Evolutionary conservation across 2,113 vertebrate genomes (phyloP).

Genomic region (Psittacus erithacus): DNA sequence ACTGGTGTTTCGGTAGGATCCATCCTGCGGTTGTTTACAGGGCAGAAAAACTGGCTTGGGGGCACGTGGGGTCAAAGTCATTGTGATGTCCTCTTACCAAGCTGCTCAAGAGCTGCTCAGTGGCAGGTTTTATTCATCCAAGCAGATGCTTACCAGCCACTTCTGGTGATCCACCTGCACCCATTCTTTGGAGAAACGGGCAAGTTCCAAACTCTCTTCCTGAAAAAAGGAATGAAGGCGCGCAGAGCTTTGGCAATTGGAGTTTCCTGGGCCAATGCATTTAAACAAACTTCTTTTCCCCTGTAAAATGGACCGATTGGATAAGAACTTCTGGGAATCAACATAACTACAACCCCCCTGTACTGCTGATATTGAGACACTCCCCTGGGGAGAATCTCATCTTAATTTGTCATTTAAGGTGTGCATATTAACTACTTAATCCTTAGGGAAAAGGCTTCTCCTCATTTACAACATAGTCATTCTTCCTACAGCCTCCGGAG

Average conservation of each 20-base stretch:
- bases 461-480: neutral
- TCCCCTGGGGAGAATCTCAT: neutral
- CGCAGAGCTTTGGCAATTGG: neutral
- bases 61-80: neutral
- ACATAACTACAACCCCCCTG: rapidly evolving
- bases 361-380: neutral
- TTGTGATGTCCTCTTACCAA: rapidly evolving
- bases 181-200: neutral
- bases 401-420: neutral
- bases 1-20: neutral
- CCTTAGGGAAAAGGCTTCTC: neutral
- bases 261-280: neutral
- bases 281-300: rapidly evolving
- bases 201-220: neutral
- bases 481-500: neutral
- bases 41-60: neutral
- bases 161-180: neutral
- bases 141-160: neutral
- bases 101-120: neutral
- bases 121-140: neutral
- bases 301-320: neutral
- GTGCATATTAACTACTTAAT: neutral
- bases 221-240: neutral
- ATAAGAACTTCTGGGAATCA: neutral
- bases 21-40: neutral